Base-by-base conservation (phyloP, 2,797 vertebrate genomes). In the Selene dorsalis region DNA sequence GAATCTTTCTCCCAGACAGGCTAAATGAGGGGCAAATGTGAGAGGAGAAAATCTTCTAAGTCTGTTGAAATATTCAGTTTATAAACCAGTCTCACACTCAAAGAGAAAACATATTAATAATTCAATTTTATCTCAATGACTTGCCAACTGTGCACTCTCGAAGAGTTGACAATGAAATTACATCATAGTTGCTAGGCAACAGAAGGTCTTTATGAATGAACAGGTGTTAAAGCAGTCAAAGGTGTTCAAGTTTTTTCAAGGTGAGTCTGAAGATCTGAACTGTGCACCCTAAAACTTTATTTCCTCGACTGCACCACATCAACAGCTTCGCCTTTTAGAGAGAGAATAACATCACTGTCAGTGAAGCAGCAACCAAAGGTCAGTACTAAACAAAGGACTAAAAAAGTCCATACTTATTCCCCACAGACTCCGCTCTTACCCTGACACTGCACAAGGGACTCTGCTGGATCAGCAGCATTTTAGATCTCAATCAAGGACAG, bases 401-500 rank as follows among this genome's bases (percentile, higher is more conserved):
- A 45, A 79, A 69, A 78, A 62, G 78, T 69, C 55, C 50, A 56
- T 8, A 52, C 30, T 71, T 86, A 69, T 52, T 84, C 86, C 84
- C 83, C 28, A 24, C 30, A 77, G 77, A 77, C 69, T 69, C 30
- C 1, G 5, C 69, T 70, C 60, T 59, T 35, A 65, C 41, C 67
- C 82, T 65, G 65, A 86, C 75, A 79, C 77, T 64, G 70, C 79
- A 79, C 64, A 32, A 35, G 18, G 62, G 63, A 80, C 78, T 87
- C 66, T 80, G 89, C 86, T 81, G 79, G 65, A 66, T 90, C 89
- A 92, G 89, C 87, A 86, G 67, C 66, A 72, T 83, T 84, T 73
- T 6, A 72, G 18, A 78, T 80, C 84, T 85, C 76, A 87, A 90
- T 88, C 80, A 90, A 88, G 82, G 82, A 80, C 84, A 89, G 72